Percentiles rank a stretch among this genome's conserved stretches.
Conservation (phyloP, 2,888 invertebrate species). For the Caenorhabditis sp. region DNA sequence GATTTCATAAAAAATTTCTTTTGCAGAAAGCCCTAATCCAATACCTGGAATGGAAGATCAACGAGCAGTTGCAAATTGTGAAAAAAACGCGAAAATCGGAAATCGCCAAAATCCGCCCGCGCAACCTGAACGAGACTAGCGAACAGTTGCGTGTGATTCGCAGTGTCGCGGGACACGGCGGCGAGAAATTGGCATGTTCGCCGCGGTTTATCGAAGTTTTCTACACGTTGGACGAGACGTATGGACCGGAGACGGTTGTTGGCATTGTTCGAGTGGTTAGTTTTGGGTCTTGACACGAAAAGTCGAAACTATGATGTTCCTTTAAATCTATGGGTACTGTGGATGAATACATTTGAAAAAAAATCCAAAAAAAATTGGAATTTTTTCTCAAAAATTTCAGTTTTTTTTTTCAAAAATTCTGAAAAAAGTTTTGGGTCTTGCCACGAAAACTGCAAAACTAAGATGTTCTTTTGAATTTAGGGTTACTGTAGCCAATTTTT, state of each 20-base stretch:
- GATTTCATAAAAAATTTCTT: neutral
- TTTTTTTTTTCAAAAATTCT: too few relatives aligned
- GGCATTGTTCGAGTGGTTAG: conserved; percentile 42
- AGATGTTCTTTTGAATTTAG: too few relatives aligned
- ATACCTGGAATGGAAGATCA: conserved; percentile 55
- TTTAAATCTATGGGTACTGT: too few relatives aligned
- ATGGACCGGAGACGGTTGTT: conserved; percentile 40
- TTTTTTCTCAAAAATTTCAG: too few relatives aligned
- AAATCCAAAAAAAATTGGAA: too few relatives aligned
- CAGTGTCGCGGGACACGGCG: conserved; percentile 1
- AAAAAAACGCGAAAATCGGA: conserved; percentile 38
- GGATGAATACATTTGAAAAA: too few relatives aligned
- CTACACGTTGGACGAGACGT: conserved; percentile 49
- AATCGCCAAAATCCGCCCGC: conserved; percentile 27
- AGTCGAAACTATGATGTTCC: too few relatives aligned
- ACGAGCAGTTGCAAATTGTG: conserved; percentile 47
- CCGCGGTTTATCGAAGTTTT: conserved; percentile 41
- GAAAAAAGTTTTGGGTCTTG: too few relatives aligned
- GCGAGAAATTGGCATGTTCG: conserved; percentile 8
- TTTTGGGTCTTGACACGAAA: neutral
- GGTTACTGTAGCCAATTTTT: too few relatives aligned
- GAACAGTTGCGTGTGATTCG: conserved; percentile 30
- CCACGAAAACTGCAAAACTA: too few relatives aligned
- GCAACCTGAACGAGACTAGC: conserved; percentile 36
- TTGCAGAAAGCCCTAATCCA: conserved; percentile 53